phyloP scores from a whole-genome alignment of 1,140 invertebrate genomes.

The Limonius californicus region DNA sequence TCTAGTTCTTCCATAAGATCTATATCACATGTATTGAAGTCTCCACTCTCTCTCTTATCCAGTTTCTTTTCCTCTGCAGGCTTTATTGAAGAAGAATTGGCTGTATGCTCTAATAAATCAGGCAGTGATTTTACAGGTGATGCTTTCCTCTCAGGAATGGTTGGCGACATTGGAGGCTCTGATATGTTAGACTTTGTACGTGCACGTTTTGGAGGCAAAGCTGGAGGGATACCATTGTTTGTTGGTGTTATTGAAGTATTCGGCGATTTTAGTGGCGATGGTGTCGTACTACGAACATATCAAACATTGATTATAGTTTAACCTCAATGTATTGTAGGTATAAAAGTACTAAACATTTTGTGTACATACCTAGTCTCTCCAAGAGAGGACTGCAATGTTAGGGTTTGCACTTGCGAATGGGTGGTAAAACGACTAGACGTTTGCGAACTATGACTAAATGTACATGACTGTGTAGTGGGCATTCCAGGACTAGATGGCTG shows the following conservation, averaged over 20 bases:
- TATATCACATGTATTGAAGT: slow-evolving; percentile 30
- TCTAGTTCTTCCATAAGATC: slow-evolving; percentile 75
- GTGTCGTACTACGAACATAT: slow-evolving; percentile 23
- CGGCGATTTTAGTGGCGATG: slow-evolving; percentile 40
- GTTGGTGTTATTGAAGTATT: slow-evolving; percentile 25
- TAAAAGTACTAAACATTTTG: not conserved
- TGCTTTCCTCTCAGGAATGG: slow-evolving; percentile 20
- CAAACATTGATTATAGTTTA: not conserved
- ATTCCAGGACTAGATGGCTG: slow-evolving; percentile 46
- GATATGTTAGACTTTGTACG: slow-evolving; percentile 34
- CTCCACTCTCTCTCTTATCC: slow-evolving; percentile 29
- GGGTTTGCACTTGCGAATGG: slow-evolving; percentile 39
- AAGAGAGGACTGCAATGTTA: slow-evolving; percentile 48
- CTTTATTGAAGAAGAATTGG: slow-evolving; percentile 22
- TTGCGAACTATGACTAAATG: slow-evolving; percentile 48
- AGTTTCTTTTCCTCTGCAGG: slow-evolving; percentile 27
- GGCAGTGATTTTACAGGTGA: slow-evolving; percentile 38
- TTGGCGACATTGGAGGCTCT: slow-evolving; percentile 46
- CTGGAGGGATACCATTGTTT: slow-evolving; percentile 55
- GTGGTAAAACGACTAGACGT: slow-evolving; percentile 40
- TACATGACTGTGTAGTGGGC: slow-evolving; percentile 58
- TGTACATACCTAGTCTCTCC: slow-evolving; percentile 47
- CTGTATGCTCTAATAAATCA: slow-evolving; percentile 43
- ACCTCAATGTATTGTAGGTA: not conserved
- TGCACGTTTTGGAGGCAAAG: slow-evolving; percentile 68